Evolutionary conservation across 2,113 vertebrate genomes (phyloP).

Genomic region (Cyprinus carpio): DNA sequence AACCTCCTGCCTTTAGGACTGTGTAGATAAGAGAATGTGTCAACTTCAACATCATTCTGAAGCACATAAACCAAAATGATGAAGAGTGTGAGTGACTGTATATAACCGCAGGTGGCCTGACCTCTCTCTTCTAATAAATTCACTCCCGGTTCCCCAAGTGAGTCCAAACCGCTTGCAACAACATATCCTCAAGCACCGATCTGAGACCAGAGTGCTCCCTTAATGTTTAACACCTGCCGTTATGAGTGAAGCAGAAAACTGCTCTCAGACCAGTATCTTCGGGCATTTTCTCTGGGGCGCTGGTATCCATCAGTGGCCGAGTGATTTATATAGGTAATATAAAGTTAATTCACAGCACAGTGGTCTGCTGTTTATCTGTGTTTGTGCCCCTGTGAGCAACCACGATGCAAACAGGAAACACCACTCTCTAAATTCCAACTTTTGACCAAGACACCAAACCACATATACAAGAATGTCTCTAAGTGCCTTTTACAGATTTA

Average conservation of each 20-base stretch:
- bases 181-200: constrained; percentile 12
- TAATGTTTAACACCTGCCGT: background rate
- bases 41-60: background rate
- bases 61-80: constrained; percentile 13
- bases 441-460: constrained; percentile 46
- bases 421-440: constrained; percentile 64
- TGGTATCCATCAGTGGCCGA: constrained; percentile 83
- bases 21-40: background rate
- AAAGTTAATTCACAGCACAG: constrained; percentile 82
- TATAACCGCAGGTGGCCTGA: constrained; percentile 22
- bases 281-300: constrained; percentile 35
- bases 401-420: constrained; percentile 69
- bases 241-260: constrained; percentile 47
- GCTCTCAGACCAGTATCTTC: constrained; percentile 31
- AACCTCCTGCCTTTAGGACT: constrained; percentile 11
- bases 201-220: background rate
- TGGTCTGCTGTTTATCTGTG: constrained; percentile 80
- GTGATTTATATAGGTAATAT: constrained; percentile 96
- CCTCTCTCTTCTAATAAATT: constrained; percentile 14
- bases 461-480: background rate
- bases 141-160: background rate
- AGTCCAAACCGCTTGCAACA: background rate
- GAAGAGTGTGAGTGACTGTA: constrained; percentile 30
- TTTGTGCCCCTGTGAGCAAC: constrained; percentile 81
- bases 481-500: background rate